Base-by-base conservation (phyloP, 2,888 invertebrate genomes). In the Acanthacorydalis orientalis region DNA sequence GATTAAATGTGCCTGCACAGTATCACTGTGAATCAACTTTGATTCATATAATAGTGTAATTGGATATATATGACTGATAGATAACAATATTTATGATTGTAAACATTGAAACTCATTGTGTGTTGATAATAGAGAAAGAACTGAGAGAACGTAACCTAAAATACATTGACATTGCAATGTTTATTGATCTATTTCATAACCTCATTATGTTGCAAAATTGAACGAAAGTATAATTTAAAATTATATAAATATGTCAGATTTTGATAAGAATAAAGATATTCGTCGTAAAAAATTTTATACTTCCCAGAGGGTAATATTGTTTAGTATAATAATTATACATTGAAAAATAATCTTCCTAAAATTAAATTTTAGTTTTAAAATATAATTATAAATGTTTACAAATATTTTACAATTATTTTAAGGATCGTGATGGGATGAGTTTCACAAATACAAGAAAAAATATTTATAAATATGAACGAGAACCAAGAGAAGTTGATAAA, bases 261-360 rank as follows among this genome's bases (percentile, higher is more conserved):
- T 55, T 51, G 64, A 64, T 50, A 56, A 59, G 52, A 56, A 53
- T 41, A 62, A 62, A 52, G 59, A 54, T 49, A 59, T 57, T 49
- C 69, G 70, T 54, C 72, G 73, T 57, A 73, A 73, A 55, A 73
- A 73, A 61, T 64, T 68, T 51, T 67, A 64, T 51, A 52, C 61
- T 35, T 48, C 62, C 31, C 47, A 49, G 1, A 67, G 68, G 60
- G 68, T 67, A 51, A 51, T 43, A 46, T 45, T 23, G 6, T 4
- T 23, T 23, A 23, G 6, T 4, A 23, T 23, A 23, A 23, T 23
- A 23, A 23, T 23, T 6, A 6, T 23, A 23, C 23, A 23, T 6
- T 23, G 23, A 23, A 23, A 23, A 23, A 23, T 23, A 23, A 4
- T 23, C 6, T 23, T 23, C 6, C 23, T 23, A 6, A 4, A 23